Evolutionary conservation across 2,113 vertebrate genomes (phyloP).

Genomic region (Odontophorus gujanensis): DNA sequence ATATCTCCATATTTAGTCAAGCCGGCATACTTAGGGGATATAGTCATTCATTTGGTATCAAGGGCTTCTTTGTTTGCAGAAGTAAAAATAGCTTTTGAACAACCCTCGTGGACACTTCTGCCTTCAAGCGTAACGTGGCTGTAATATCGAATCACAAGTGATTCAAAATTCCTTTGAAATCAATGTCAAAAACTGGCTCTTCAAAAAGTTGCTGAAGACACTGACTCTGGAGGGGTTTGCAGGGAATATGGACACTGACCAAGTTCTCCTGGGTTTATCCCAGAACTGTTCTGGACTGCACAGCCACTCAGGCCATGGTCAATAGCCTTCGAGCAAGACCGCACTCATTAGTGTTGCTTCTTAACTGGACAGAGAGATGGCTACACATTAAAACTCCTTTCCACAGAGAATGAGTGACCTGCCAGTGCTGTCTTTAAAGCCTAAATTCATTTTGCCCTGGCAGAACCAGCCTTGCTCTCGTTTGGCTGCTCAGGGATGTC

Average conservation of each 20-base stretch:
- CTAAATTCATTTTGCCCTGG: not conserved
- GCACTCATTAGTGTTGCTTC: not conserved
- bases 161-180: not conserved
- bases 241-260: not conserved
- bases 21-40: slow-evolving; percentile 23
- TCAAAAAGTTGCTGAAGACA: not conserved
- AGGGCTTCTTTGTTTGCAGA: slow-evolving; percentile 45
- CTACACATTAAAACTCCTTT: not conserved
- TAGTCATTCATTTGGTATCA: slow-evolving; percentile 37
- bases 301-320: fast-evolving
- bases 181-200: not conserved
- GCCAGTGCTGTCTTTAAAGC: not conserved
- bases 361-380: not conserved
- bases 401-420: not conserved
- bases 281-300: fast-evolving
- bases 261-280: fast-evolving
- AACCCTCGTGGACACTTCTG: not conserved
- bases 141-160: not conserved
- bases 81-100: slow-evolving; percentile 59
- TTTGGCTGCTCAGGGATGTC: not conserved
- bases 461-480: not conserved
- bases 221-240: not conserved
- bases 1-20: slow-evolving; percentile 63
- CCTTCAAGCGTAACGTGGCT: not conserved
- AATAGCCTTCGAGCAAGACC: not conserved